A percentile compares a stretch with the other conserved stretches of the same genome.
phyloP scores from a whole-genome alignment of 2,113 vertebrate species.

The Halichoerus grypus region DNA sequence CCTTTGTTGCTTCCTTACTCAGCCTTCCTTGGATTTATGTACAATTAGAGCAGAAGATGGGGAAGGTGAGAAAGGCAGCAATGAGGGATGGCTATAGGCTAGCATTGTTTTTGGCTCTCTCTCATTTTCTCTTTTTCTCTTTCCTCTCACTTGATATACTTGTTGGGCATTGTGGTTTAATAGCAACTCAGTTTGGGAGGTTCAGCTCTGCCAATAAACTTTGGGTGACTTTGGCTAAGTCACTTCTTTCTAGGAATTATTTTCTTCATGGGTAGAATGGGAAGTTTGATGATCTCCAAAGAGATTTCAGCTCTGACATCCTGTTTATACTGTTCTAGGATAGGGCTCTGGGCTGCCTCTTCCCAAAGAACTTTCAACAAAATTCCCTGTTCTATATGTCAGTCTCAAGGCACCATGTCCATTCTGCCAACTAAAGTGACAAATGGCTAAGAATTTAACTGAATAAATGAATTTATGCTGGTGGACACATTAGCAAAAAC shows the following conservation, averaged over 20 bases:
- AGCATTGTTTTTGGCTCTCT: background rate
- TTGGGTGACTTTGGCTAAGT: conserved; percentile 21
- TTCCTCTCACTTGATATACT: background rate
- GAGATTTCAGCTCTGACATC: background rate
- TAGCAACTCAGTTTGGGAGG: background rate
- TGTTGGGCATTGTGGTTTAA: background rate
- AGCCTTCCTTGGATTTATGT: conserved; percentile 22
- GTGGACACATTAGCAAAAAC: conserved; percentile 14
- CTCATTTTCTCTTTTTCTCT: background rate
- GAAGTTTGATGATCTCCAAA: conserved; percentile 50
- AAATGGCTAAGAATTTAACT: conserved; percentile 21
- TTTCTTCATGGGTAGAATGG: conserved; percentile 28
- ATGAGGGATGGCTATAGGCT: background rate
- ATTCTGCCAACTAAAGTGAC: conserved; percentile 12
- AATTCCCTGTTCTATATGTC: background rate
- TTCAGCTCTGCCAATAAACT: conserved; percentile 50
- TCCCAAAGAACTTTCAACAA: conserved; percentile 2
- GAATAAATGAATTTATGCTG: background rate
- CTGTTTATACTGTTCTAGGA: background rate
- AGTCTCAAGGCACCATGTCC: background rate
- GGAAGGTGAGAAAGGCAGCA: background rate
- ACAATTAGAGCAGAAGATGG: background rate
- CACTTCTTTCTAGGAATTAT: conserved; percentile 52
- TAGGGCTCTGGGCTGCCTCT: background rate
- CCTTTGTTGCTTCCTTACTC: background rate